These are phyloP conservation scores for Gallinago paraguaiae DNA, from an alignment of 2,113 vertebrate species.

Conservation along the genomic window DNA sequence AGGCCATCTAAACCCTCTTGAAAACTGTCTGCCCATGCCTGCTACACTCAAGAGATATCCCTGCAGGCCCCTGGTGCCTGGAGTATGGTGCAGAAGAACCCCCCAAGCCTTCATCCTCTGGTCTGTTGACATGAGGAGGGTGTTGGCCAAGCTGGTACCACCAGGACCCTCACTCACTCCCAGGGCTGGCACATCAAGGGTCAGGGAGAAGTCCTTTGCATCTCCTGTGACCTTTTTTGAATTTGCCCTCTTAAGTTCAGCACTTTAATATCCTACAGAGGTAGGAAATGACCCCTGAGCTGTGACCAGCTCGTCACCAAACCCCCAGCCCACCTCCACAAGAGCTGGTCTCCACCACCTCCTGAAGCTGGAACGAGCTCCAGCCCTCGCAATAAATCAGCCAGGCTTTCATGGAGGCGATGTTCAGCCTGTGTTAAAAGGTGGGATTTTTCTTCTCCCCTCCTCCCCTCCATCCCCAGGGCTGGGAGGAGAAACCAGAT, in stretches of 20 bases:
- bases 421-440: slow-evolving; percentile 59
- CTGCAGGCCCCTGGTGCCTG: background rate
- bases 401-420: background rate
- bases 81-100: background rate
- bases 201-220: background rate
- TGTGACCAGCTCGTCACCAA: accelerated
- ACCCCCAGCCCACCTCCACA: background rate
- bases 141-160: background rate
- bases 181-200: background rate
- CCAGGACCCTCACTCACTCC: background rate
- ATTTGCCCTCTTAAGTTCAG: background rate
- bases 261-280: background rate
- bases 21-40: background rate
- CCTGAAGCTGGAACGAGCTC: background rate
- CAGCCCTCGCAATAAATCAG: slow-evolving; percentile 15
- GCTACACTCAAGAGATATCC: background rate
- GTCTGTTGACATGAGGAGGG: background rate
- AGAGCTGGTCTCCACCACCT: slow-evolving; percentile 10
- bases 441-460: slow-evolving; percentile 53
- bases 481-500: slow-evolving; percentile 57
- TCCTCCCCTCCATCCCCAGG: slow-evolving; percentile 21
- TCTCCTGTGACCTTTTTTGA: background rate
- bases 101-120: background rate
- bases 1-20: background rate
- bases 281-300: background rate